Evolutionary conservation across 1,140 invertebrate species (phyloP), one percentile per base, ranked within the genome.

Genomic region (Lucilia sericata): DNA sequence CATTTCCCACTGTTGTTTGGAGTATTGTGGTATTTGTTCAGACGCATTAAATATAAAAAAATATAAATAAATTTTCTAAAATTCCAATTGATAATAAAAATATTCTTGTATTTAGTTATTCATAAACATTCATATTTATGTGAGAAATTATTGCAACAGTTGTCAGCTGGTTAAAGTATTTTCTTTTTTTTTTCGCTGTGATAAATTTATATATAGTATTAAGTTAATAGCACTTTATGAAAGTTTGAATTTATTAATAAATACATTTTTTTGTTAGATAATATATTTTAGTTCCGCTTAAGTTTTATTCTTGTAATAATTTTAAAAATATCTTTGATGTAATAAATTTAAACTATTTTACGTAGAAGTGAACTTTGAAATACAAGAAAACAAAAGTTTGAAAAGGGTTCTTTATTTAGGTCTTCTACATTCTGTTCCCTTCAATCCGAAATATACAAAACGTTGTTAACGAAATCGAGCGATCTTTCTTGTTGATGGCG

Each of bases 71-170:
- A 42, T 3, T 2, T 42, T 42, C 42, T 42, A 55, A 70, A 70
- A 70, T 70, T 70, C 65, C 65, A 70, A 70, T 70, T 70, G n/a
- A 70, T 70, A 70, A 70, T 70, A n/a, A 70, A 70, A 70, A 70
- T 70, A 70, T 70, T 70, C 65, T 70, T 21, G 10, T 70, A 70
- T 70, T 21, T 70, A 70, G 65, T 70, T 21, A 70, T 70, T 70
- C 19, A 70, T 70, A 21, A 60, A 60, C 55, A 60, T 60, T 60
- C 5, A 21, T 70, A 70, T 70, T 70, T 21, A 70, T 70, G 65
- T 70, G 65, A 70, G 65, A 70, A 70, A 21, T 70, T 70, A 70
- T 70, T 70, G 21, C 65, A 19, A 19, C 65, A 70, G 21, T 70
- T 70, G 65, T 70, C 65, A 70, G 65, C 65, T 70, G 65, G 21